A percentile compares a stretch with the other conserved stretches of the same genome.
Evolutionary conservation across 2,113 vertebrate genomes (phyloP).

Genomic region (Ornithorhynchus anatinus): DNA sequence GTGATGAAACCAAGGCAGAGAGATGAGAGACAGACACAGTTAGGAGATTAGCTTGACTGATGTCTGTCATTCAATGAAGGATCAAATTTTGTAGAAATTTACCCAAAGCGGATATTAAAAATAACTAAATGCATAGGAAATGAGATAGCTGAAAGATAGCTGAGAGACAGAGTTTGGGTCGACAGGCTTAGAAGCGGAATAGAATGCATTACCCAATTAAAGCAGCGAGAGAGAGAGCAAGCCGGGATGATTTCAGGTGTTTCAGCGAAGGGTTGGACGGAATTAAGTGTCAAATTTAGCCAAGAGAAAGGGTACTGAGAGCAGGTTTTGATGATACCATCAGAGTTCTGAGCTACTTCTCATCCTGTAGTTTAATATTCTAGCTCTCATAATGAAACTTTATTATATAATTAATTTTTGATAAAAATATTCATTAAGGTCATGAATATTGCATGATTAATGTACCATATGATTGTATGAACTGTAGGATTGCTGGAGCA

Average conservation of each 20-base stretch:
- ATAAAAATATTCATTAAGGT: conserved; percentile 29
- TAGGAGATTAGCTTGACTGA: too few relatives aligned
- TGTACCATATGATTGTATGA: conserved; percentile 30
- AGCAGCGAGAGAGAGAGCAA: background rate
- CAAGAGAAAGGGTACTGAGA: background rate
- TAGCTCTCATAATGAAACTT: conserved; percentile 26
- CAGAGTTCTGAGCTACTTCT: background rate
- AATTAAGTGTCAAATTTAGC: conserved; percentile 11
- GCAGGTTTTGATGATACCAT: background rate
- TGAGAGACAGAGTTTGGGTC: background rate
- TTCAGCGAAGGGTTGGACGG: background rate
- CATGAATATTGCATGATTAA: conserved; percentile 27
- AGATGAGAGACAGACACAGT: too few relatives aligned
- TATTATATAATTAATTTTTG: conserved; percentile 33
- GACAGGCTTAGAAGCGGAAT: background rate
- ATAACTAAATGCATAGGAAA: too few relatives aligned
- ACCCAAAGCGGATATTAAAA: too few relatives aligned
- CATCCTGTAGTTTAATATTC: background rate
- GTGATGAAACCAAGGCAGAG: too few relatives aligned
- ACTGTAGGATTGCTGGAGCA: conserved; percentile 24
- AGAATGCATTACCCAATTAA: background rate
- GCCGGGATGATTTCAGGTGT: background rate
- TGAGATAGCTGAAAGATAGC: background rate
- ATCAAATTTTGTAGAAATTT: too few relatives aligned
- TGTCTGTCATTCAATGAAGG: too few relatives aligned